Evolutionary conservation across 1,140 invertebrate species (phyloP), one percentile per base, ranked within the genome.

Genomic region (Stegodyphus mimosarum): DNA sequence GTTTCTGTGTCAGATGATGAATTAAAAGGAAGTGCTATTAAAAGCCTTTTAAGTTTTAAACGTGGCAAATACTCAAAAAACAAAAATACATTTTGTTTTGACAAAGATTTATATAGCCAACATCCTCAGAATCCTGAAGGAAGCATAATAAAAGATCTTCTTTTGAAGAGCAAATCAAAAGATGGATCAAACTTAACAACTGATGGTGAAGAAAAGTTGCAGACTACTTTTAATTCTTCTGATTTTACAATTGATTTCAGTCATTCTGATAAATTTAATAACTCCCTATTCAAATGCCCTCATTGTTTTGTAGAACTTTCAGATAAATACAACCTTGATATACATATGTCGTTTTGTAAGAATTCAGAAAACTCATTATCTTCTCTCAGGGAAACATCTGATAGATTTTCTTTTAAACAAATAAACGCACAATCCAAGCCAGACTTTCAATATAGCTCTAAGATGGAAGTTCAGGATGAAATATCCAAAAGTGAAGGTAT

Each of bases 111-210:
- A 2, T 70, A 18, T 10, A 52, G 10, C 33, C 66, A 63, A n/a
- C 74, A 78, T 72, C 83, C 83, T 7, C 83, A 86, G 64, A 86
- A 86, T 72, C 91, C 92, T 5, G 94, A 95, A 88, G 92, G 94
- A 33, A 95, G 94, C 6, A 95, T 96, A 69, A 96, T 96, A 77
- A 97, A 96, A 89, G 95, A 96, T 89, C 91, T 96, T 10, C 89
- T 97, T 6, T 89, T 95, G 52, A 96, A 95, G 90, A 93, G 93
- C 73, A 92, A 93, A 69, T 90, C 90, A 78, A 84, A 88, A 87
- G 85, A 89, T 53, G 71, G 83, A 67, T 63, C 73, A 63, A 76
- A 78, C 70, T 72, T 53, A n/a, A 15, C 66, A 4, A 17, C 13
- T n/a, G 78, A 81, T 33, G 17, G 15, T 10, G 55, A 72, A 6